These are phyloP conservation scores for Mormyrus proboscirostris DNA, from an alignment of 2,797 vertebrate species.

Conservation along the genomic window DNA sequence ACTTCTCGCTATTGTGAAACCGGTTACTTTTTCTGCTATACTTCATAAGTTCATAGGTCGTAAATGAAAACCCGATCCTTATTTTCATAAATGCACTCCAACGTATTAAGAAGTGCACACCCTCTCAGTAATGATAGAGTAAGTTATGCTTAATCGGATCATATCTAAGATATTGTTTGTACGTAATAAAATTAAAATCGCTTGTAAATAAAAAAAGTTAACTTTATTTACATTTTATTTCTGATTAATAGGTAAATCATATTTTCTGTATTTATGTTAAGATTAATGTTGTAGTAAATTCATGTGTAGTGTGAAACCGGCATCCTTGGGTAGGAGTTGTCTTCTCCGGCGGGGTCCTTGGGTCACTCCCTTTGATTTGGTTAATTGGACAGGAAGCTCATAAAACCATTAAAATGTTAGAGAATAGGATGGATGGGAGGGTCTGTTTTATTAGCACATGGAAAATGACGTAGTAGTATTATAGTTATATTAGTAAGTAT, in stretches of 20 bases:
- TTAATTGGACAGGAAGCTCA: background rate
- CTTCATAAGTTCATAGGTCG: background rate
- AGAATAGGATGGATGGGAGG: background rate
- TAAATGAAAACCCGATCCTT: background rate
- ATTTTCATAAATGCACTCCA: background rate
- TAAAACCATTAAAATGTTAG: background rate
- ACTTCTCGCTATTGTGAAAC: background rate
- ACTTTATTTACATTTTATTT: background rate
- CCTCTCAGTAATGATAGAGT: background rate
- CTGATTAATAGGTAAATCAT: background rate
- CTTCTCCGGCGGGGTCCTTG: background rate
- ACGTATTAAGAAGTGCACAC: background rate
- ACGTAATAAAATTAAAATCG: background rate
- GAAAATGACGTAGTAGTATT: background rate
- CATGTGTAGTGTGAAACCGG: background rate
- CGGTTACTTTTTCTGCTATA: background rate
- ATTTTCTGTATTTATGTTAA: background rate
- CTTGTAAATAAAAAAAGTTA: background rate
- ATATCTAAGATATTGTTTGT: background rate
- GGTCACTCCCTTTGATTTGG: background rate
- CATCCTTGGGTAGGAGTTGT: background rate
- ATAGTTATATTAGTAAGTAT: background rate
- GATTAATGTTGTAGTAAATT: background rate
- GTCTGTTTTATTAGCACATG: background rate
- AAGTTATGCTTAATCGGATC: background rate